Evolutionary conservation across 2,888 invertebrate species (phyloP), one percentile per base, ranked within the genome.

Genomic region (Ectemnius cavifrons): DNA sequence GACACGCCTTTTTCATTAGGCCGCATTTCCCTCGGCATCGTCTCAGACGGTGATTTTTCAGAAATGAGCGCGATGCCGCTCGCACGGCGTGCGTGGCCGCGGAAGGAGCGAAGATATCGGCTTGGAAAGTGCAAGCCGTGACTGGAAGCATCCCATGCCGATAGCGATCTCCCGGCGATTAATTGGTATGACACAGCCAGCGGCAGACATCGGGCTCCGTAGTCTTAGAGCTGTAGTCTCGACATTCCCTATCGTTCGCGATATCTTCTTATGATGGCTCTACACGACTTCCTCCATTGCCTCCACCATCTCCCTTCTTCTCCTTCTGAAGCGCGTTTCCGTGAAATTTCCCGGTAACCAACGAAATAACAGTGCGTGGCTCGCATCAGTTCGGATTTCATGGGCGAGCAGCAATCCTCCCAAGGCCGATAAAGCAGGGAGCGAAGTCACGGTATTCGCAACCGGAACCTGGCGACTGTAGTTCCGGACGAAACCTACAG

Each of bases 181-280:
- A 89, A 89, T 90, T 90, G 89, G 89, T 89, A 89, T 87, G 88
- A 89, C 37, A 37, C 88, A 88, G 88, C 87, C 88, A 88, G 88
- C 87, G 87, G 88, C 88, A 85, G 85, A 71, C 78, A 74, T 80
- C 83, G 85, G 84, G 52, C 52, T 23, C 82, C 77, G 72, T 77
- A 70, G 77, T 23, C 78, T 76, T 73, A 76, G 65, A 76, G 71
- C 23, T 1, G 65, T 71, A 70, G 77, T 11, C 64, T 72, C 76
- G 67, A 68, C 70, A 67, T 67, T 61, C 75, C 69, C 69, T 74
- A 76, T 78, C 81, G 79, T 78, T 77, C 84, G 82, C 78, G 76
- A 79, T 81, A 79, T 81, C 81, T 82, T 72, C 77, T 82, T 79
- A 82, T 77, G 77, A 81, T 79, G 77, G 72, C 79, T 77, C 71